Conservation (phyloP, 2,888 invertebrate genomes). For the Pecten maximus region DNA sequence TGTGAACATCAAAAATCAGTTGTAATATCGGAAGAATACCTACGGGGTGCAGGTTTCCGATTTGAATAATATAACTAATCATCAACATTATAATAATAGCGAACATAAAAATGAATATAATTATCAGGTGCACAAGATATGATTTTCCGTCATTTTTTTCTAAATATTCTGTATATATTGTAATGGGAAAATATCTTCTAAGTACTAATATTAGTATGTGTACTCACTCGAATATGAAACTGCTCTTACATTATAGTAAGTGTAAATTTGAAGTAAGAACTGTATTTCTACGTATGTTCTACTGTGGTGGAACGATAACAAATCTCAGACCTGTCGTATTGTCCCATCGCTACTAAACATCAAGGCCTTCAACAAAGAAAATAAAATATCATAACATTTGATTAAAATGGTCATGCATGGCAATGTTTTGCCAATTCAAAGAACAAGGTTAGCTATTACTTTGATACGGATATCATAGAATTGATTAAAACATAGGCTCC, state of each 20-base stretch:
- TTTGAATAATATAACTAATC: too few relatives aligned
- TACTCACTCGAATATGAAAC: neutral
- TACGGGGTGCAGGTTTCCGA: too few relatives aligned
- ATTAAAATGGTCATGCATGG: slow-evolving; percentile 14
- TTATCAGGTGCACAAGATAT: too few relatives aligned
- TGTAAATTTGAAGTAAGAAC: neutral
- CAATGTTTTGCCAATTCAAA: neutral
- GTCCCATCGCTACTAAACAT: neutral
- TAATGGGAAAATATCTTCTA: too few relatives aligned
- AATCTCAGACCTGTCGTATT: neutral
- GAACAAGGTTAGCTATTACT: neutral
- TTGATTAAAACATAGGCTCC: neutral
- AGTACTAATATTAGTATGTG: neutral
- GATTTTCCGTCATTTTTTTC: too few relatives aligned
- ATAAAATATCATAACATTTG: slow-evolving; percentile 13
- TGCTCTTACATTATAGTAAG: neutral
- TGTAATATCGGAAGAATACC: too few relatives aligned
- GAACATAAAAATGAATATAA: too few relatives aligned
- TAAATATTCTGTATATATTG: too few relatives aligned
- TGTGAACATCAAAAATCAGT: too few relatives aligned
- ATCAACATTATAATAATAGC: too few relatives aligned
- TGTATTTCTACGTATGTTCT: neutral
- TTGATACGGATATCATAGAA: slow-evolving; percentile 20
- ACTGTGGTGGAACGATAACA: neutral
- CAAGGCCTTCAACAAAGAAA: neutral